These are phyloP conservation scores for Drosophila infuscata DNA, from an alignment of 2,888 invertebrate species.

Conservation along the genomic window DNA sequence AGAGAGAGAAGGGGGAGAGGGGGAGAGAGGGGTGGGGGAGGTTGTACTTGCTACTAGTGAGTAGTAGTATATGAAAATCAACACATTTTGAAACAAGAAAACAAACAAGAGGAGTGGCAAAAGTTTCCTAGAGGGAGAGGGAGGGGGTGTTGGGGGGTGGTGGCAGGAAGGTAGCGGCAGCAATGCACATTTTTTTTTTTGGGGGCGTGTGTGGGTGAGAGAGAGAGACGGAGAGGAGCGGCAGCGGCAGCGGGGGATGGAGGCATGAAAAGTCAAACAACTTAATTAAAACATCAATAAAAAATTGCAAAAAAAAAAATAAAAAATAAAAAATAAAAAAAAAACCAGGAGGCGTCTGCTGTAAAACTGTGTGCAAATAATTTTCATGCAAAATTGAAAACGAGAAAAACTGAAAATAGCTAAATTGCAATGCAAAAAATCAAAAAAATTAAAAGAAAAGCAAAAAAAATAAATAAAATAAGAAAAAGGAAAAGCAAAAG, in stretches of 20 bases:
- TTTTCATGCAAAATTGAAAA: constrained; percentile 62
- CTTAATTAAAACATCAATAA: constrained; percentile 81
- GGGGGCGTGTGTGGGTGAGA: constrained; percentile 4
- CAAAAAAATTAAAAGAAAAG: constrained; percentile 5
- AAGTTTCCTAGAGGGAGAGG: background rate
- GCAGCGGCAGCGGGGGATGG: background rate
- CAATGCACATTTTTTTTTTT: constrained; percentile 15
- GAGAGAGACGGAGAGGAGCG: background rate
- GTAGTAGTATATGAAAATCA: constrained; percentile 33
- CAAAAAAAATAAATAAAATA: background rate
- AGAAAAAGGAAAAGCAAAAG: background rate
- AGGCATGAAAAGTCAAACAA: constrained; percentile 59
- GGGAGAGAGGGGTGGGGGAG: background rate
- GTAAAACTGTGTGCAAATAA: constrained; percentile 56
- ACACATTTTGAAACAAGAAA: constrained; percentile 42
- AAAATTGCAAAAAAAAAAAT: constrained; percentile 57
- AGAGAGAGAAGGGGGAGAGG: no score
- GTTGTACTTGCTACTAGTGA: constrained; percentile 4
- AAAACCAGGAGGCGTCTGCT: constrained; percentile 36
- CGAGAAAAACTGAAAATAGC: constrained; percentile 52
- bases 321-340: constrained; percentile 69
- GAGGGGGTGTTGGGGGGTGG: background rate
- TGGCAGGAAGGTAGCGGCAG: background rate
- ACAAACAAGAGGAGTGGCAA: constrained; percentile 14
- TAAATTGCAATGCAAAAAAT: constrained; percentile 35